Evolutionary conservation across 2,113 vertebrate genomes (phyloP).

Genomic region (Rhagologus leucostigma): DNA sequence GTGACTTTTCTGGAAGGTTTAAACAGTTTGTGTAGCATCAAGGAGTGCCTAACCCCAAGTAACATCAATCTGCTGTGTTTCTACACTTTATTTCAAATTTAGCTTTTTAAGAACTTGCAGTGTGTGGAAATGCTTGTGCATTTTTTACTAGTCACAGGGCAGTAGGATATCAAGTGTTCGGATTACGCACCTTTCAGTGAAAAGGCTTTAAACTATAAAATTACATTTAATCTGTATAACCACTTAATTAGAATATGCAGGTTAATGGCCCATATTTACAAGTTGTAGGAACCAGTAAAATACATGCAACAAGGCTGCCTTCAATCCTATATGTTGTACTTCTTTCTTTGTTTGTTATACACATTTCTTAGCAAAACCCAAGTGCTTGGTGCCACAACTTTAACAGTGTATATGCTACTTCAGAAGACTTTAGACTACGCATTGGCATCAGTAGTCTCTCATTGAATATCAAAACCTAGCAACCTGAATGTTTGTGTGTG

Average conservation of each 20-base stretch:
- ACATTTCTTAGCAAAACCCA: slow-evolving; percentile 55
- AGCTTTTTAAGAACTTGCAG: slow-evolving; percentile 47
- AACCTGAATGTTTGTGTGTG: slow-evolving; percentile 51
- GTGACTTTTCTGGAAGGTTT: slow-evolving; percentile 20
- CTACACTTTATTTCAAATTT: slow-evolving; percentile 54
- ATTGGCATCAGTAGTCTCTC: slow-evolving; percentile 56
- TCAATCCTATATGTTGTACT: slow-evolving; percentile 58
- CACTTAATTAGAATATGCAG: slow-evolving; percentile 24
- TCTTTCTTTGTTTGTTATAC: background rate
- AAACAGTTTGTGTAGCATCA: slow-evolving; percentile 36
- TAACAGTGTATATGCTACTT: slow-evolving; percentile 30
- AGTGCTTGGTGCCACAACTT: slow-evolving; percentile 67
- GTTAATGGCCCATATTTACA: slow-evolving; percentile 29
- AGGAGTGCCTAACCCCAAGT: slow-evolving; percentile 63
- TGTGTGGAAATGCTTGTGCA: slow-evolving; percentile 26
- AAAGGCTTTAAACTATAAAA: slow-evolving; percentile 56
- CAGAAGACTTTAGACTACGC: slow-evolving; percentile 28
- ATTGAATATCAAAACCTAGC: slow-evolving; percentile 40
- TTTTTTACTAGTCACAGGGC: slow-evolving; percentile 43
- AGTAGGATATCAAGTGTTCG: slow-evolving; percentile 19
- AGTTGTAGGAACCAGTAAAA: slow-evolving; percentile 52
- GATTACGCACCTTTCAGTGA: slow-evolving; percentile 8
- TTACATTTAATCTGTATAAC: slow-evolving; percentile 35
- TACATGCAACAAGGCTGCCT: slow-evolving; percentile 68
- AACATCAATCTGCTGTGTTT: slow-evolving; percentile 56